A percentile compares a stretch with the other conserved stretches of the same genome.
These are phyloP conservation scores for Elysia crispata DNA, from an alignment of 2,888 invertebrate species.

Conservation along the genomic window DNA sequence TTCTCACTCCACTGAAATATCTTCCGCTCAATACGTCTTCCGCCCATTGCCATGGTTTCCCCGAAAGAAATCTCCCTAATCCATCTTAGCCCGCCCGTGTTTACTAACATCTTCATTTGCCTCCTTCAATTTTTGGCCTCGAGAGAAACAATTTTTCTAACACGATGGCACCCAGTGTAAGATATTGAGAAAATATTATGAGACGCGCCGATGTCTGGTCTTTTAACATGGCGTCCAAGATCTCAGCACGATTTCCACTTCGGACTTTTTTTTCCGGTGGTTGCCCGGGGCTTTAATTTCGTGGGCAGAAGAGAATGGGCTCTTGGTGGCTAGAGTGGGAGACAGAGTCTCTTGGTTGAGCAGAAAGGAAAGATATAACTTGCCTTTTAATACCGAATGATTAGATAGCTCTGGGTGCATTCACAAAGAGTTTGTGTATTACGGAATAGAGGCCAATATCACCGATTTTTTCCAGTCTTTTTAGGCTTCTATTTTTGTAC, in stretches of 20 bases:
- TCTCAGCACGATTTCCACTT: slow-evolving; percentile 40
- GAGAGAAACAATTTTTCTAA: slow-evolving; percentile 46
- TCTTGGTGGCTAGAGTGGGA: slow-evolving; percentile 29
- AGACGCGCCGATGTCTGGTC: slow-evolving; percentile 33
- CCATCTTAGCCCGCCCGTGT: slow-evolving; percentile 19
- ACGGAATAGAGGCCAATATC: too few relatives aligned
- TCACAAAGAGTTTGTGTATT: too few relatives aligned
- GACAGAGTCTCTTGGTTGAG: slow-evolving; percentile 33
- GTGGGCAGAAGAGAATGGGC: slow-evolving; percentile 6
- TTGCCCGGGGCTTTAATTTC: slow-evolving; percentile 45
- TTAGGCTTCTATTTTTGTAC: too few relatives aligned
- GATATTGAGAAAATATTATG: slow-evolving; percentile 51
- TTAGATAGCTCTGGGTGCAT: too few relatives aligned
- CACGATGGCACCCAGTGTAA: slow-evolving; percentile 33
- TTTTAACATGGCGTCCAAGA: neutral
- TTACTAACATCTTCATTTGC: slow-evolving; percentile 48
- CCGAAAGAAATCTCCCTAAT: too few relatives aligned
- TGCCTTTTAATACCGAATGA: too few relatives aligned
- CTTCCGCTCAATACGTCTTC: too few relatives aligned
- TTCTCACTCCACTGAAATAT: too few relatives aligned
- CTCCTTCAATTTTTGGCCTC: slow-evolving; percentile 49
- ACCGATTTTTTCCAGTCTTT: too few relatives aligned
- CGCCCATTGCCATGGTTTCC: too few relatives aligned
- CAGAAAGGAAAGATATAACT: neutral
- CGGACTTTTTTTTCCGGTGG: neutral